Evolutionary conservation across 2,797 vertebrate species (phyloP).

Genomic region (Sitta carolinensis): DNA sequence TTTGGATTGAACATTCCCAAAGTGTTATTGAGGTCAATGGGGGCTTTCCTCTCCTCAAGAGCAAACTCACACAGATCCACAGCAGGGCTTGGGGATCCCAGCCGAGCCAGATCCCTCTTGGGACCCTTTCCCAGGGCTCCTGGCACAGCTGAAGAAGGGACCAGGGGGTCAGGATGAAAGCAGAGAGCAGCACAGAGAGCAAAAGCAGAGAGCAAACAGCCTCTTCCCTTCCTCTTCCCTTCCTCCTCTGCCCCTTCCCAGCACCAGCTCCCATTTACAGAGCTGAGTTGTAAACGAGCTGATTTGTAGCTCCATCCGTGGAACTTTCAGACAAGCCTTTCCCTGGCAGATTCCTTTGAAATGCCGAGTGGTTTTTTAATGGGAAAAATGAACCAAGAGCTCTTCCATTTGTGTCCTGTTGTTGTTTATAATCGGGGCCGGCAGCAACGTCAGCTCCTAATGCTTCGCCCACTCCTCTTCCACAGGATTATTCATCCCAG

Average conservation of each 20-base stretch:
- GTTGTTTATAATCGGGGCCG: conserved; percentile 34
- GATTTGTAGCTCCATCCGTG: background rate
- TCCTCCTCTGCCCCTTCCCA: background rate
- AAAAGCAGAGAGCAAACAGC: background rate
- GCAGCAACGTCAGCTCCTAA: conserved; percentile 29
- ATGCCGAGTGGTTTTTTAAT: conserved; percentile 39
- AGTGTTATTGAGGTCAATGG: background rate
- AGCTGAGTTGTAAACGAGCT: background rate
- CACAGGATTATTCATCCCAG: conserved; percentile 30
- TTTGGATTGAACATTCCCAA: background rate
- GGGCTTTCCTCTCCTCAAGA: background rate
- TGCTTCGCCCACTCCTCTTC: conserved; percentile 50
- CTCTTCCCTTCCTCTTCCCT: background rate
- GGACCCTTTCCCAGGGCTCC: background rate
- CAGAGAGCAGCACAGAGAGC: background rate
- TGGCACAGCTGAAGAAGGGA: background rate
- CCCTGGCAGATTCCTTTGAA: background rate
- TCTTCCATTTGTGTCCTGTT: conserved; percentile 14
- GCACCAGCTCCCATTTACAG: background rate
- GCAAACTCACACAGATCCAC: background rate
- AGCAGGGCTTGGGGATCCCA: background rate
- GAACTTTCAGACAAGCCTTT: background rate
- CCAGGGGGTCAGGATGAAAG: background rate
- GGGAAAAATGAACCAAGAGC: conserved; percentile 43
- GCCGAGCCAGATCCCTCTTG: background rate